Percentiles rank a stretch among this genome's conserved stretches.
Conservation (phyloP, 1,140 invertebrate genomes). For the Drosophila pallidifrons region DNA sequence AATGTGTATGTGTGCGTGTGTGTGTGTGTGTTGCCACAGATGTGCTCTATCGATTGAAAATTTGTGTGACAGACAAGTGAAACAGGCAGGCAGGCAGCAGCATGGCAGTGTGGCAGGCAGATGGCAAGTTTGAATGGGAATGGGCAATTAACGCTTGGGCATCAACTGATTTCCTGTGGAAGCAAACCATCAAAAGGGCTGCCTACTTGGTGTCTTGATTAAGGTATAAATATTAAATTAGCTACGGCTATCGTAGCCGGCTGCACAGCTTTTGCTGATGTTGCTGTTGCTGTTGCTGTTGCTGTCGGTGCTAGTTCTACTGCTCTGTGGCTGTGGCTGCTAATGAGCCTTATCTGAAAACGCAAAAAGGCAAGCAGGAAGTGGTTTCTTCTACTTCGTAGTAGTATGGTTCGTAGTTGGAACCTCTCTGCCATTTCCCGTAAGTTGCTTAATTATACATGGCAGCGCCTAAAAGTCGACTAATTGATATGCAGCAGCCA, state of each 20-base stretch:
- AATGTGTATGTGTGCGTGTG: background rate
- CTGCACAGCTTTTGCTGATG: slow-evolving; percentile 8
- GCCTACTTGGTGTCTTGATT: slow-evolving; percentile 60
- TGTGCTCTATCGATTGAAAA: slow-evolving; percentile 75
- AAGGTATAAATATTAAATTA: slow-evolving; percentile 84
- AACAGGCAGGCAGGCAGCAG: background rate
- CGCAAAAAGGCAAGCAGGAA: slow-evolving; percentile 63
- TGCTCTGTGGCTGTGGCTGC: slow-evolving; percentile 31
- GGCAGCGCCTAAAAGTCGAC: slow-evolving; percentile 78
- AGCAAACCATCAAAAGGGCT: slow-evolving; percentile 60
- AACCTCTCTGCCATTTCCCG: slow-evolving; percentile 25
- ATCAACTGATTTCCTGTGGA: slow-evolving; percentile 69
- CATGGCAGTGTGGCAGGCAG: background rate
- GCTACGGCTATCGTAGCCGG: slow-evolving; percentile 37
- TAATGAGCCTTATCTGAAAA: slow-evolving; percentile 70
- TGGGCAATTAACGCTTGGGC: slow-evolving; percentile 77
- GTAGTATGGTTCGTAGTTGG: slow-evolving; percentile 9
- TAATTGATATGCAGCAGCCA: slow-evolving; percentile 76
- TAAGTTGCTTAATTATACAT: slow-evolving; percentile 77
- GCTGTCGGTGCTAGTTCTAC: background rate
- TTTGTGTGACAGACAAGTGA: slow-evolving; percentile 64
- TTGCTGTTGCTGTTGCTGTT: too few relatives aligned
- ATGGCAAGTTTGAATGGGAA: slow-evolving; percentile 62
- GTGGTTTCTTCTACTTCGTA: slow-evolving; percentile 45
- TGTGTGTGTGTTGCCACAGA: slow-evolving; percentile 55